Evolutionary conservation across 2,113 vertebrate genomes (phyloP), one percentile per base, ranked within the genome.

Genomic region (Campylomormyrus numenius): DNA sequence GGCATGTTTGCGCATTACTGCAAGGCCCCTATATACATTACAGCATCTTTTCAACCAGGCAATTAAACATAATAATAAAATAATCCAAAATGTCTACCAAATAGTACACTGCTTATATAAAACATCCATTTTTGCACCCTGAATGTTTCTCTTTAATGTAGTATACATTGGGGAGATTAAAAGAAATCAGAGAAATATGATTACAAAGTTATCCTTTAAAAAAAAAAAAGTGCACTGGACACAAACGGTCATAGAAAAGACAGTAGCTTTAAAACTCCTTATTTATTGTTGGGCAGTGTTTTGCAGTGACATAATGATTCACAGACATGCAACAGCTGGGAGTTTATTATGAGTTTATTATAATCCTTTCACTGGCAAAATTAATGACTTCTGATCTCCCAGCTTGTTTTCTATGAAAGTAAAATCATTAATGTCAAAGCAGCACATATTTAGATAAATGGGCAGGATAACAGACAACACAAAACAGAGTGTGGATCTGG

Each of bases 371-470:
- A 24, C 35, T 85, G 39, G 11, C 17, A 85, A 48, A 48, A 83
- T 45, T 42, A 45, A 83, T 42, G 3, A 24, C 77, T 83, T 39
- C 6, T 24, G 42, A 48, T 10, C 21, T 85, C 83, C 83, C 83
- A 85, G 45, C 39, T 85, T 85, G 45, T 45, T 42, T 84, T 84
- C 83, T 46, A 46, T 85, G 45, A 85, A 48, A 48, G 39, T 39
- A 85, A 85, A 85, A 48, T 46, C 83, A 85, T 85, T 85, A 85
- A 84, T 31, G 39, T 45, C 45, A 85, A 85, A 45, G 45, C 83
- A 85, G 83, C 42, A 46, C 45, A n/a, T n/a, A 21, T 48, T 11
- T 85, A 11, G 3, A 3, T 13, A 13, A 70, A 70, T 70, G 27
- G 9, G 15, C 27, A 70, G 62, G 62, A 70, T 70, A 70, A 70